Conservation (phyloP, 2,113 vertebrate genomes). For the Cygnus buccinator region DNA sequence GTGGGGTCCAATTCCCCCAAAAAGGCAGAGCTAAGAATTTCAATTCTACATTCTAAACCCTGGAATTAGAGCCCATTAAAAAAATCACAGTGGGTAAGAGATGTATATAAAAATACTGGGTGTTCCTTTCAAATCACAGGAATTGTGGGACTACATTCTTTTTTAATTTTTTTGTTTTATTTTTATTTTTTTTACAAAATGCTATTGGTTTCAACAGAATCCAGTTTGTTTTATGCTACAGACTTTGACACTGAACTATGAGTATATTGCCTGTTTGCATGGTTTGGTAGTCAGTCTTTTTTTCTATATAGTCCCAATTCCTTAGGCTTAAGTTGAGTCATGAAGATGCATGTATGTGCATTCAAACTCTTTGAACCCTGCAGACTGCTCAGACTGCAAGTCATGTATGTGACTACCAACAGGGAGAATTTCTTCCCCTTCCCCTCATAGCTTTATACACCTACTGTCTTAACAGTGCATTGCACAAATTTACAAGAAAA, state of each 20-base stretch:
- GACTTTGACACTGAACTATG: conserved; percentile 51
- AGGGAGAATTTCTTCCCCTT: conserved; percentile 22
- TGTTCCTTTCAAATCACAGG: conserved; percentile 77
- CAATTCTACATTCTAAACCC: conserved; percentile 77
- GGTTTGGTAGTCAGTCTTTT: conserved; percentile 62
- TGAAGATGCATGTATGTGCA: conserved; percentile 45
- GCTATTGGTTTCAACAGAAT: conserved; percentile 73
- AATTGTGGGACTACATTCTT: conserved; percentile 78
- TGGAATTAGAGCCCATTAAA: conserved; percentile 76
- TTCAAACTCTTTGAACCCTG: conserved; percentile 63
- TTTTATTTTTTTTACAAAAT: conserved; percentile 72
- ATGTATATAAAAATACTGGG: conserved; percentile 87
- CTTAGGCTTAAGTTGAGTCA: conserved; percentile 56
- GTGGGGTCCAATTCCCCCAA: conserved; percentile 67
- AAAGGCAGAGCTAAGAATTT: conserved; percentile 80
- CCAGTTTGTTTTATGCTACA: conserved; percentile 76
- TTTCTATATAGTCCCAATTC: conserved; percentile 48
- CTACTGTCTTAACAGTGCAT: conserved; percentile 91
- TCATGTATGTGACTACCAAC: conserved; percentile 17
- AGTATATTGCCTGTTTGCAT: conserved; percentile 63
- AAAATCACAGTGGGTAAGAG: conserved; percentile 93
- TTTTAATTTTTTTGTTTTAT: conserved; percentile 39
- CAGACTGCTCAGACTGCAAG: conserved; percentile 54
- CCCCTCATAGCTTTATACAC: conserved; percentile 76
- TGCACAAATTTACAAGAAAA: conserved; percentile 96